Evolutionary conservation across 2,797 vertebrate species (phyloP).

Genomic region (Enteromius mattozi): DNA sequence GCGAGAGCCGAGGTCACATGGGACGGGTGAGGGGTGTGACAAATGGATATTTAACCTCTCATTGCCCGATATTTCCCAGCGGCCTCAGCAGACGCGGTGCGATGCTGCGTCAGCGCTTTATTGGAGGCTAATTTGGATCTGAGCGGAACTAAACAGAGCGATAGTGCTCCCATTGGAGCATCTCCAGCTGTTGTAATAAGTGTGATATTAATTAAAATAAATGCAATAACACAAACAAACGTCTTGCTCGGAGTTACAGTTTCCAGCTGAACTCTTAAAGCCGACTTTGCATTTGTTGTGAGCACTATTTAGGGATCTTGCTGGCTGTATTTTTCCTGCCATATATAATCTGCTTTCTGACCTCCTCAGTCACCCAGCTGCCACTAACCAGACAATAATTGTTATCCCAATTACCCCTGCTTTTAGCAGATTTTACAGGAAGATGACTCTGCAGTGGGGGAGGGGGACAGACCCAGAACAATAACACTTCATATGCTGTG

Average conservation of each 20-base stretch:
- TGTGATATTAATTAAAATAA: constrained; percentile 1
- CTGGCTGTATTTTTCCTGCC: constrained; percentile 70
- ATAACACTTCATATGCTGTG: constrained; percentile 26
- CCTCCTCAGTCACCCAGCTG: constrained; percentile 76
- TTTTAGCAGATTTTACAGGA: constrained; percentile 54
- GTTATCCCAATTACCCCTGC: constrained; percentile 77
- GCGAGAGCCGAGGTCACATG: constrained; percentile 70
- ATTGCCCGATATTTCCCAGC: constrained; percentile 67
- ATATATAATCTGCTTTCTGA: constrained; percentile 82
- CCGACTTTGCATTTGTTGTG: background rate
- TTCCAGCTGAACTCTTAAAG: background rate
- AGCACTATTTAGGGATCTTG: constrained; percentile 11
- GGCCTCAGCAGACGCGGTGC: constrained; percentile 39
- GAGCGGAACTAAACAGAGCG: constrained; percentile 16
- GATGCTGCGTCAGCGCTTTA: constrained; percentile 48
- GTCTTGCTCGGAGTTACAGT: background rate
- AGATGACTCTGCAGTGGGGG: constrained; percentile 49
- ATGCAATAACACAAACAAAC: constrained; percentile 5
- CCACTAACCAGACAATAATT: constrained; percentile 80
- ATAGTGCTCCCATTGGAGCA: constrained; percentile 33
- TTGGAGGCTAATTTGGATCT: constrained; percentile 28
- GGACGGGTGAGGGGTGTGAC: constrained; percentile 59
- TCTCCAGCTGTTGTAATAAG: constrained; percentile 27
- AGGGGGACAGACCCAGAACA: constrained; percentile 49
- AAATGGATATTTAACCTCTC: constrained; percentile 76